Evolutionary conservation across 2,113 vertebrate species (phyloP).

Genomic region (Orthonyx spaldingii): DNA sequence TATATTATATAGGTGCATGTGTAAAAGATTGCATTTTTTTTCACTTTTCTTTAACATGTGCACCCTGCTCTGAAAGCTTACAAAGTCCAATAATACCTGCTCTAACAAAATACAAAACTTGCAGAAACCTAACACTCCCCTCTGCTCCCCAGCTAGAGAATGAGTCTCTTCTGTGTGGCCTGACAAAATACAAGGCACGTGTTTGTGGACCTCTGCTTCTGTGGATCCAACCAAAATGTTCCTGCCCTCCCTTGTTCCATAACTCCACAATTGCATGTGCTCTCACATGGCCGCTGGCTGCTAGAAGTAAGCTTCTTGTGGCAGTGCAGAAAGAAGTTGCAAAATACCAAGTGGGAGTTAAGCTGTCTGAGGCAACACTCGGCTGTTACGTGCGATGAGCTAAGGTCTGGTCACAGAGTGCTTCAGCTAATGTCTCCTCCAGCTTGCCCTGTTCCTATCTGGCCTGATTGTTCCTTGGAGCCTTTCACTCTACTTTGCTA

Average conservation of each 20-base stretch:
- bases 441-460: not conserved
- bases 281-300: not conserved
- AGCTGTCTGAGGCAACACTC: not conserved
- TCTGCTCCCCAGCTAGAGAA: not conserved
- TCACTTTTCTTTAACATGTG: not conserved
- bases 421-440: not conserved
- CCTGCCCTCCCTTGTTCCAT: not conserved
- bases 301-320: not conserved
- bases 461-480: not conserved
- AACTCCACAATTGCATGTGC: not conserved
- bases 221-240: not conserved
- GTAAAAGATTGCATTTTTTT: not conserved
- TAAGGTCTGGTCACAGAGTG: not conserved
- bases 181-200: not conserved
- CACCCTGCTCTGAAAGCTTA: not conserved
- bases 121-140: not conserved
- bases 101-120: not conserved
- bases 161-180: not conserved
- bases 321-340: not conserved
- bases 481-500: not conserved
- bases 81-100: not conserved
- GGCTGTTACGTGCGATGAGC: not conserved
- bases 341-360: not conserved
- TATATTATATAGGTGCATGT: not conserved
- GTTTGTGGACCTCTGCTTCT: not conserved